Percentiles rank a stretch among this genome's conserved stretches.
Evolutionary conservation across 2,888 invertebrate genomes (phyloP).

Genomic region (Aphrophora alni): DNA sequence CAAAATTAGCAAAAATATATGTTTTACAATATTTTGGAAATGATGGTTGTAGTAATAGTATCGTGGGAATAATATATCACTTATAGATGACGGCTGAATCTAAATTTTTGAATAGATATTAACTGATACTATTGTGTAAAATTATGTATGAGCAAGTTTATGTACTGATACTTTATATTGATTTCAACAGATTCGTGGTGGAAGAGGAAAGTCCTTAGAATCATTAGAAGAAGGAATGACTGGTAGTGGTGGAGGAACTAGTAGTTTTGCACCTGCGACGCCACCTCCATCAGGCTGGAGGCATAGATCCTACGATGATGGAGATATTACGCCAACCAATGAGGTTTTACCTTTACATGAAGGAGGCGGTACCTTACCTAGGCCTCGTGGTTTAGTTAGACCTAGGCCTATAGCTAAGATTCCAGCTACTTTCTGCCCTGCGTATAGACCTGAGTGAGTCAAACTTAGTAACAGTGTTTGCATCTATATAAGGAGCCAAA

Average conservation of each 20-base stretch:
- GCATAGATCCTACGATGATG: constrained; percentile 82
- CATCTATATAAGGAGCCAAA: too few relatives aligned
- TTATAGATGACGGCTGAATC: too few relatives aligned
- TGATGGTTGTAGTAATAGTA: too few relatives aligned
- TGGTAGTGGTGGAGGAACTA: constrained; percentile 53
- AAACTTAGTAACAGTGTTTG: too few relatives aligned
- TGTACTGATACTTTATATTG: background rate
- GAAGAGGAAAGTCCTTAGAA: constrained; percentile 84
- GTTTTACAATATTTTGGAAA: too few relatives aligned
- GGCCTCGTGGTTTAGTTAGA: constrained; percentile 80
- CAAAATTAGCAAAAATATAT: too few relatives aligned
- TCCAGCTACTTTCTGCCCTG: constrained; percentile 53
- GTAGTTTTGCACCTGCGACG: constrained; percentile 47
- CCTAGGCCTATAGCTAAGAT: constrained; percentile 84
- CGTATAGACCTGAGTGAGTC: constrained; percentile 47
- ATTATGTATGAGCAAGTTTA: too few relatives aligned
- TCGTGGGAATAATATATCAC: too few relatives aligned
- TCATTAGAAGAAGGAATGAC: constrained; percentile 73
- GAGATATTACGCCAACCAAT: constrained; percentile 89
- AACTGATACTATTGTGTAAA: too few relatives aligned
- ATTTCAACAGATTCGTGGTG: constrained; percentile 72
- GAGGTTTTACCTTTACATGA: constrained; percentile 62
- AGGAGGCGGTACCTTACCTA: constrained; percentile 85
- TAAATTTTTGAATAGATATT: too few relatives aligned
- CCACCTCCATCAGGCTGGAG: constrained; percentile 45